Base-by-base conservation (phyloP, 2,888 invertebrate species). In the Netelia fuscicornis region DNA sequence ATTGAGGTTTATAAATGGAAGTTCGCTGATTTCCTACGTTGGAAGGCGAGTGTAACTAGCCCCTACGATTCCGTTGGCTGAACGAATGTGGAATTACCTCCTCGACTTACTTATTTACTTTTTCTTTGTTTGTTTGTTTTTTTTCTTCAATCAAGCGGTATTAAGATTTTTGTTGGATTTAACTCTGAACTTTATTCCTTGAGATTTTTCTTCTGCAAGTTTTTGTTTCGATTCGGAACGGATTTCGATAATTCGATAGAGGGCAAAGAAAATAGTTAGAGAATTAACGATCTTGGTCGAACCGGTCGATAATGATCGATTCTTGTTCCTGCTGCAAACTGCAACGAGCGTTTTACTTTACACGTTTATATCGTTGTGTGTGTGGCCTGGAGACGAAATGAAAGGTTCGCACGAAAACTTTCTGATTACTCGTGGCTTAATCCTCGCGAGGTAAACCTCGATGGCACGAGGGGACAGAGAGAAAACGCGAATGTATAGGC, bases 401-500 rank as follows among this genome's bases (percentile, higher is more conserved):
- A 67, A 70, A 79, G 64, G 37, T 80, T 71, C 75, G 71, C 75
- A 76, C 17, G 70, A 60, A 37, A 80, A 84, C 80, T 84, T 84
- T 84, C 83, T 58, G 80, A 80, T 84, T 71, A 80, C 80, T 58
- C 68, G 30, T 60, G 67, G 64, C 6, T 37, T 3, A 30, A 75
- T 44, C 56, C 70, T 2, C 13, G 44, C 10, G 54, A 75, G 71
- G 42, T 23, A 62, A 13, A 37, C 30, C 30, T 52, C 78, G 42
- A 44, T 17, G 3, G 25, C 9, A 44, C 20, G 58, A 58, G 9
- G 68, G 52, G 25, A 42, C 9, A 20, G 58, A 72, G 77, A 77
- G 72, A 77, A 67, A 77, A 20, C 62, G 48, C 11, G 75, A 75
- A 9, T 54, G 62, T 11, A 25, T 5, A 13, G 17, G 17, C 44